Base-by-base conservation (phyloP, 2,888 invertebrate genomes). In the Drosophila formosana region DNA sequence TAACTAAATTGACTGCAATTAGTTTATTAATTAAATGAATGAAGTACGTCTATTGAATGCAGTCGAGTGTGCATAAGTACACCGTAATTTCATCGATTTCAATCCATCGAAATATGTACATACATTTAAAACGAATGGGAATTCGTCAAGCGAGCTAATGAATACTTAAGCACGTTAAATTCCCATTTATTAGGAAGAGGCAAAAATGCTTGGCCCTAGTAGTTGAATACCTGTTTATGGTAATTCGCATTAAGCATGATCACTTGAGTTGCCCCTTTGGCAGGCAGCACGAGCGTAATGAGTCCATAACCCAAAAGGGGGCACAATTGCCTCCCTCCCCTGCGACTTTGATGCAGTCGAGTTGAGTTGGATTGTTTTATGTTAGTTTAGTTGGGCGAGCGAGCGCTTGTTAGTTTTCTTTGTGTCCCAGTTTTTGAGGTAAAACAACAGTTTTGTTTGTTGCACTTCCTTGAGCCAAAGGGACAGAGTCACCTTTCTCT, bases 381-480 rank as follows among this genome's bases (percentile, higher is more conserved):
- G 11, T 9, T 34, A 34, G 34, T 34, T 9, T 34, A 34, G 34
- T 34, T 34, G 9, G 11, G 34, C 11, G 34, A 18, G 43, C 45
- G n/a, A 37, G n/a, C 30, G 71, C 52, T 47, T 45, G 34, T 46
- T 51, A 43, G 58, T 69, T 55, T 70, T 61, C 82, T 66, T 66
- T 70, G 75, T 74, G 82, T 37, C n/a, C 66, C 81, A 74, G 43
- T 80, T 77, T 63, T 51, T 5, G 11, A 62, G 60, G 45, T 55
- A 65, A 55, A 84, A 84, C 78, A 78, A 80, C 67, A 82, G 82
- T 68, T 70, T 61, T 61, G 82, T 67, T 80, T 81, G 79, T 78
- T 81, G 85, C 85, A 78, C 78, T 80, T 81, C 68, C 74, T 69
- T 60, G 77, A 41, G 41, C 66, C 41, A 56, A 65, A 43, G 30